phyloP scores from a whole-genome alignment of 2,113 vertebrate genomes.

The Dipodomys spectabilis region DNA sequence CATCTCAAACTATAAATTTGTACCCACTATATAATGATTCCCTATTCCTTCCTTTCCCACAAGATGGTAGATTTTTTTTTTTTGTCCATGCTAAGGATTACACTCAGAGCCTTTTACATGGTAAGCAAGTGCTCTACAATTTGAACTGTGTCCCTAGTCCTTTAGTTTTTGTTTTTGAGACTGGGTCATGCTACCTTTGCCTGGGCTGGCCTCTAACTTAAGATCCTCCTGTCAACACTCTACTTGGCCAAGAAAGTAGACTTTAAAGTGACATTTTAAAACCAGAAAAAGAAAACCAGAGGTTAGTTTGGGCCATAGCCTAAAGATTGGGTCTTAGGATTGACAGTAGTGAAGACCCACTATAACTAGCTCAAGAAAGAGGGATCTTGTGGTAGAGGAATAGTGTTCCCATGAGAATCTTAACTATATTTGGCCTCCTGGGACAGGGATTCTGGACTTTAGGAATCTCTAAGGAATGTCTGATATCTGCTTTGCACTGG shows the following conservation, averaged over 20 bases:
- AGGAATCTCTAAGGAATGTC: neutral
- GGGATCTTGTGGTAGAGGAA: neutral
- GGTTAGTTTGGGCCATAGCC: neutral
- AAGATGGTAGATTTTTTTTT: neutral
- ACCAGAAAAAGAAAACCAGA: neutral
- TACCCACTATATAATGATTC: neutral
- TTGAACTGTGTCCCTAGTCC: no score
- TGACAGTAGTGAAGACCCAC: neutral
- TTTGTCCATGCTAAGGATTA: no score
- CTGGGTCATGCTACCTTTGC: no score
- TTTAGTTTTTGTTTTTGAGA: no score
- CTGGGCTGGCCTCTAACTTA: no score
- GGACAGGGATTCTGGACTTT: neutral
- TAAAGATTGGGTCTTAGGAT: neutral
- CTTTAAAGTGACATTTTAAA: slow-evolving; percentile 10
- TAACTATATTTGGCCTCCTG: neutral
- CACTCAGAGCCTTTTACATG: no score
- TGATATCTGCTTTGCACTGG: neutral
- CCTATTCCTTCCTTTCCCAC: neutral
- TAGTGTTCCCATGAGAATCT: neutral
- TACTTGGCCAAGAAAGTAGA: neutral
- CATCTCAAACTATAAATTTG: neutral
- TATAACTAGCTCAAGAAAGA: neutral
- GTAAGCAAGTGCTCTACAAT: neutral
- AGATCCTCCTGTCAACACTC: no score